Percentiles rank a stretch among this genome's conserved stretches.
Evolutionary conservation across 2,113 vertebrate species (phyloP).

Genomic region (Pangasianodon hypophthalmus): DNA sequence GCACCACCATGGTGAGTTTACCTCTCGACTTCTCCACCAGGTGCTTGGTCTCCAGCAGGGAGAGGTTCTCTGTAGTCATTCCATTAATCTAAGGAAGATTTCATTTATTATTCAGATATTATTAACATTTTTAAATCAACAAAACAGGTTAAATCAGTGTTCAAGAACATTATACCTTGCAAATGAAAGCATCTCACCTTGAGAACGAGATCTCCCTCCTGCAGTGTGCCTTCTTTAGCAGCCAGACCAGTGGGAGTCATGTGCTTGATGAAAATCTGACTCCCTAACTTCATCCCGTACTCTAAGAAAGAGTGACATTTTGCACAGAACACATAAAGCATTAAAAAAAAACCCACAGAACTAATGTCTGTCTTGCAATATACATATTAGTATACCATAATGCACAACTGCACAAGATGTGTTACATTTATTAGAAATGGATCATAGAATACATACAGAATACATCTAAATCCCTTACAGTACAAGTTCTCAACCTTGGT

Average conservation of each 20-base stretch:
- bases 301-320: conserved; percentile 71
- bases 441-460: background rate
- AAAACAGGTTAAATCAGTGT: background rate
- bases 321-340: background rate
- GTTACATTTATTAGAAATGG: background rate
- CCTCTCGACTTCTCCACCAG: conserved; percentile 89
- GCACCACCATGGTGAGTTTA: conserved; percentile 83
- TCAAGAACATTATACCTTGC: background rate
- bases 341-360: background rate
- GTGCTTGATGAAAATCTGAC: conserved; percentile 97
- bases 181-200: conserved; percentile 74
- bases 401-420: background rate
- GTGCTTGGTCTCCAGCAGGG: conserved; percentile 87
- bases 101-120: background rate
- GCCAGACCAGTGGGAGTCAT: conserved; percentile 89
- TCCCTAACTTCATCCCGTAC: conserved; percentile 94
- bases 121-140: background rate
- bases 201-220: conserved; percentile 94
- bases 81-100: conserved; percentile 84
- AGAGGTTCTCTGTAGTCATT: conserved; percentile 88
- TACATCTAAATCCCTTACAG: background rate
- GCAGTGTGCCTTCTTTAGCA: conserved; percentile 78
- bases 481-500: background rate
- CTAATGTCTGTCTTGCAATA: background rate
- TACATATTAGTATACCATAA: background rate